Evolutionary conservation across 2,888 invertebrate genomes (phyloP), one percentile per base, ranked within the genome.

Genomic region (Chymomyza caudatula): DNA sequence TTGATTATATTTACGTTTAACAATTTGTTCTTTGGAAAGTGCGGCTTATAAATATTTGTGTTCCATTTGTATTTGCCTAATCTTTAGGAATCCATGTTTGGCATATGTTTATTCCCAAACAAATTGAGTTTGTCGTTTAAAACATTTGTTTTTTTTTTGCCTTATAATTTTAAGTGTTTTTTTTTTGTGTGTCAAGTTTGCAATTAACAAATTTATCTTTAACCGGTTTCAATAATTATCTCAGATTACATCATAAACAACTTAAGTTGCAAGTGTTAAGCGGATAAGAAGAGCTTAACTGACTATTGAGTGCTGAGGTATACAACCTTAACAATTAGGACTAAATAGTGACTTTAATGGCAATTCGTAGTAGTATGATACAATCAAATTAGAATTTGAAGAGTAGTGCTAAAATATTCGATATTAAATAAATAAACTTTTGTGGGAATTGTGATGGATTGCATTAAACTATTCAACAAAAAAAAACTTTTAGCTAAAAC

Each of bases 141-240:
- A 63, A 55, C 3, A 63, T 59, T 25, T n/a, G n/a, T 53, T 61
- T 57, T 20, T 6, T 43, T 67, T 61, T 64, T 29, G 42, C 23
- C 64, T 51, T 69, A 22, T 54, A 15, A n/a, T 15, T 23, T 65
- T 44, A 3, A 58, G 22, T 13, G 29, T 63, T 25, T 58, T 25
- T 53, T 61, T 29, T 76, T 73, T 85, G 29, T 86, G 73, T 86
- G 79, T 75, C 79, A 80, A 84, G 75, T 62, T 75, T 65, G n/a
- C 19, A 47, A 19, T 47, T 49, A 49, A 49, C 4, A 8, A 51
- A 19, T 51, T 51, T 47, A 15, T 19, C 11, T 47, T 47, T 3
- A 47, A 47, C 47, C 47, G 47, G 47, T 47, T 47, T 47, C 3
- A 6, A 8, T 47, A 47, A 47, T 15, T 8, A 37, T 37, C 29